These are phyloP conservation scores for Harlomillsia oculata DNA, from an alignment of 1,140 invertebrate genomes.

Conservation along the genomic window DNA sequence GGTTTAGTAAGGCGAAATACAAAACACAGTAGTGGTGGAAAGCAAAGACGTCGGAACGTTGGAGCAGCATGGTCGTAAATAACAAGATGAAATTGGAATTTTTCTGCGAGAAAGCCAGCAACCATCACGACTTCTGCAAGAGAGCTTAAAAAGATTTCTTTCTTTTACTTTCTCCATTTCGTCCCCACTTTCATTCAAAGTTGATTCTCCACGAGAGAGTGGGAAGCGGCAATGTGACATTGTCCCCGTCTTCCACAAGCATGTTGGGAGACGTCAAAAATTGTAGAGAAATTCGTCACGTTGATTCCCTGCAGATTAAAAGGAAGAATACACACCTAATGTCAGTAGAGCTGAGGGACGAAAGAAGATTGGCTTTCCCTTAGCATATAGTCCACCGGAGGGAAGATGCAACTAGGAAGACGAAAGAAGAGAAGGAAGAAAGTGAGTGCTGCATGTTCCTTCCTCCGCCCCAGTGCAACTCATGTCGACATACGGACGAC, in stretches of 20 bases:
- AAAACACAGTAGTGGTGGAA: no score
- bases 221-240: neutral
- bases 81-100: constrained; percentile 25
- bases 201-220: neutral
- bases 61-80: constrained; percentile 23
- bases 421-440: no score
- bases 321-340: constrained; percentile 13
- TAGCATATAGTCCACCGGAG: constrained; percentile 4
- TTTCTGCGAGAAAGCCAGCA: constrained; percentile 1
- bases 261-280: constrained; percentile 13
- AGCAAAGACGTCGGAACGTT: constrained; percentile 5
- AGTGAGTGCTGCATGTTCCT: no score
- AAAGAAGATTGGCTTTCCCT: constrained; percentile 7
- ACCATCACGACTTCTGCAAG: neutral
- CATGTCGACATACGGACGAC: no score
- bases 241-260: neutral
- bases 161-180: neutral
- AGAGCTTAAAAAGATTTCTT: constrained; percentile 2
- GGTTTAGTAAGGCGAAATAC: no score
- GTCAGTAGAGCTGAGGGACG: constrained; percentile 7
- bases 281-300: constrained; percentile 23
- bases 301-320: constrained; percentile 23
- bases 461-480: no score
- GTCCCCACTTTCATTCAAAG: neutral
- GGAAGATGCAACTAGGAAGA: constrained; percentile 13